Conservation (phyloP, 2,113 vertebrate species). For the Erythrolamprus reginae region DNA sequence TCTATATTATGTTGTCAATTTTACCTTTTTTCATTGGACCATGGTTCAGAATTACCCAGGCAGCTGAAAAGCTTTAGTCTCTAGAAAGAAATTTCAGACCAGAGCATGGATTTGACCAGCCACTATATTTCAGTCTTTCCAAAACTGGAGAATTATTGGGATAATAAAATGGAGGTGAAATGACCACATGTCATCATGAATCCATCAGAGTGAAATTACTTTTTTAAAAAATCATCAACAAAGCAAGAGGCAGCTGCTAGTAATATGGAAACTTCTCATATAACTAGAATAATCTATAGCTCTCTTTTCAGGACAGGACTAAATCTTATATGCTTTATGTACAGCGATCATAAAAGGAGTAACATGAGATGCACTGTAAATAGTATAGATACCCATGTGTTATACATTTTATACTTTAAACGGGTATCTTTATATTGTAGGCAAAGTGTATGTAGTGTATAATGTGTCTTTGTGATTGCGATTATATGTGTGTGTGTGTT, state of each 20-base stretch:
- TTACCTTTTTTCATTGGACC: background rate
- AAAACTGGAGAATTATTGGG: background rate
- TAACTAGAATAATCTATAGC: background rate
- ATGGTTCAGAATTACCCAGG: background rate
- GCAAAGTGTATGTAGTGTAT: background rate
- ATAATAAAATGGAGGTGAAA: background rate
- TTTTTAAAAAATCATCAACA: background rate
- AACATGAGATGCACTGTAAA: background rate
- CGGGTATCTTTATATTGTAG: background rate
- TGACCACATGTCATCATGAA: background rate
- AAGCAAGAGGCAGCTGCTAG: background rate
- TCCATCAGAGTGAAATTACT: background rate
- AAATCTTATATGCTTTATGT: background rate
- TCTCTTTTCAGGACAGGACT: background rate
- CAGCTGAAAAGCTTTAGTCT: background rate
- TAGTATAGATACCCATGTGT: background rate
- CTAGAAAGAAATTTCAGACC: background rate
- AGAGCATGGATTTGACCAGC: background rate
- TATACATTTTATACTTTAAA: background rate
- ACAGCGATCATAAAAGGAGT: background rate
- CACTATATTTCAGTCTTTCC: background rate
- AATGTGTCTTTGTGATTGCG: no score
- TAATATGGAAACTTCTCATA: background rate
- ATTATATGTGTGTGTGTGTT: background rate
- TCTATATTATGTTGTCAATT: slow-evolving; percentile 2